Conservation (phyloP, 53 echinoderm and acorn worm species). For the Holothuria scabra region DNA sequence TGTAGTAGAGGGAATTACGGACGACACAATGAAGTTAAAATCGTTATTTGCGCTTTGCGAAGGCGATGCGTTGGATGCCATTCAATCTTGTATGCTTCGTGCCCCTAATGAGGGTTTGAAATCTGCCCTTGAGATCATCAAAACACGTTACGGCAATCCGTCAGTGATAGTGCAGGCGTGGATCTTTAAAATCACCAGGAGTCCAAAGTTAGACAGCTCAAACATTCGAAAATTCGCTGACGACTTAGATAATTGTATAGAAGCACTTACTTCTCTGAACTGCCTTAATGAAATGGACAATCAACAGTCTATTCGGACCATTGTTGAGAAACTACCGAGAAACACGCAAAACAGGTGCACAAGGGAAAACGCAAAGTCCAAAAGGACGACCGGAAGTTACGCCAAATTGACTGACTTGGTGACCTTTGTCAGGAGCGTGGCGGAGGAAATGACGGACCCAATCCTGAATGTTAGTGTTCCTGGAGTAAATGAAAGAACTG, state of each 20-base stretch:
- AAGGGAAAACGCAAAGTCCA: not conserved
- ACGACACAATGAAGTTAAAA: slow-evolving; percentile 50
- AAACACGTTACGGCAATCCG: slow-evolving; percentile 34
- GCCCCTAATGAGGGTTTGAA: too few species aligned
- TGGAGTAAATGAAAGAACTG: too few species aligned
- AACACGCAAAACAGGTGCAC: slow-evolving; percentile 37
- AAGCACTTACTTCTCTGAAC: slow-evolving; percentile 11
- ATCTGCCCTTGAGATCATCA: not conserved
- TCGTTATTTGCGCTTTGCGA: slow-evolving; percentile 51
- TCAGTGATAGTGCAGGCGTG: slow-evolving; percentile 48
- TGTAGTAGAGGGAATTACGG: not conserved
- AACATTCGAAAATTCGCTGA: not conserved
- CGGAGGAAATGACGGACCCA: too few species aligned
- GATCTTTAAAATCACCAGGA: slow-evolving; percentile 43
- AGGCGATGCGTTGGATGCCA: slow-evolving; percentile 52
- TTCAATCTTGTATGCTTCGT: too few species aligned
- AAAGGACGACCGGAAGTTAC: too few species aligned
- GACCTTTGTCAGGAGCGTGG: too few species aligned
- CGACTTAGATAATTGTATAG: not conserved
- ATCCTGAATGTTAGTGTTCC: too few species aligned
- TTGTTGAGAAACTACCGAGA: slow-evolving; percentile 50
- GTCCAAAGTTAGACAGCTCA: not conserved
- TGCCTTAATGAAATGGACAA: slow-evolving; percentile 43
- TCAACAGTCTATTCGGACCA: slow-evolving; percentile 31
- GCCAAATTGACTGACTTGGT: too few species aligned